These are phyloP conservation scores for Dipodomys ordii DNA, from an alignment of 2,113 vertebrate species.

Conservation along the genomic window DNA sequence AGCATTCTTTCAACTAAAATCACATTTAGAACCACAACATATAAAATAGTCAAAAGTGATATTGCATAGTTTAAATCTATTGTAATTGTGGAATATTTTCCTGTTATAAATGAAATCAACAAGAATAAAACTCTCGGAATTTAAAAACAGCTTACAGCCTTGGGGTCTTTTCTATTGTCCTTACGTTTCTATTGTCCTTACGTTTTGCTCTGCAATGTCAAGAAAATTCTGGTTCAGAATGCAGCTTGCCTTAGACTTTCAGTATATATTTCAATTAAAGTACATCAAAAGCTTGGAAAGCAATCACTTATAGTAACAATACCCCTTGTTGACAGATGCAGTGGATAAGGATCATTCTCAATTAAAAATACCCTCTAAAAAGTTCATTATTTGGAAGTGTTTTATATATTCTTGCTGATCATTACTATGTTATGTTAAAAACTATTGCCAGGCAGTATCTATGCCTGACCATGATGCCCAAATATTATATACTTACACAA, in stretches of 20 bases:
- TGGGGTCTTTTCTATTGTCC: not conserved
- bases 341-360: not conserved
- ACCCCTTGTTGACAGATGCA: not conserved
- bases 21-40: not conserved
- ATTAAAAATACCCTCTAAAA: constrained; percentile 32
- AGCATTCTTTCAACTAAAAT: not conserved
- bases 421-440: not conserved
- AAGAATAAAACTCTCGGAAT: not conserved
- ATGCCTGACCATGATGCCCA: not conserved
- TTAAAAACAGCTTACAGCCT: not conserved
- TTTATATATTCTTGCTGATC: not conserved
- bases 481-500: not conserved
- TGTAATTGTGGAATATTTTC: not conserved
- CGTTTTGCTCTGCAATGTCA: not conserved
- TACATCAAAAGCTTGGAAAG: not conserved
- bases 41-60: not conserved
- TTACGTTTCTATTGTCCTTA: not conserved
- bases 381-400: not conserved
- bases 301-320: not conserved
- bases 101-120: not conserved
- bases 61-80: not conserved
- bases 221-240: constrained; percentile 6
- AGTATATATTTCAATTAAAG: constrained; percentile 1
- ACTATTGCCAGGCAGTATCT: not conserved
- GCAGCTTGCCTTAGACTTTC: not conserved